These are phyloP conservation scores for Montipora cactus DNA, from an alignment of 64 coral and sea anemone species.

Conservation along the genomic window DNA sequence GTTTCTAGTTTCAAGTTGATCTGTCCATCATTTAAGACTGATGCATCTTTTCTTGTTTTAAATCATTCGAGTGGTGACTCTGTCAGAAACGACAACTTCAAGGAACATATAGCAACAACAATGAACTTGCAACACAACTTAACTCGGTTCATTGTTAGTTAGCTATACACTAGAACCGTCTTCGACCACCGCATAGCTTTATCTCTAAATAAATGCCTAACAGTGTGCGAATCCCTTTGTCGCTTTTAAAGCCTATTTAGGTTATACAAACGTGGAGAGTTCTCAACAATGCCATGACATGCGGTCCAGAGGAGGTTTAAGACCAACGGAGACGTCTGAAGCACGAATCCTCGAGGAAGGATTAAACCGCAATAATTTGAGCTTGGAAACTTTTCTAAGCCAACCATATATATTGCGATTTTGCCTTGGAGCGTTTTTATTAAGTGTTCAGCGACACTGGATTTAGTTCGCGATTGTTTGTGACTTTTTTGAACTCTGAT, in stretches of 20 bases:
- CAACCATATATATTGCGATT: not conserved
- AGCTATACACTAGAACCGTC: not conserved
- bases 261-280: slow-evolving; percentile 16
- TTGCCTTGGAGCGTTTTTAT: not conserved
- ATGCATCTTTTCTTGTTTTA: not conserved
- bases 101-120: slow-evolving; percentile 1
- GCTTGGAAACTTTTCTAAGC: not conserved
- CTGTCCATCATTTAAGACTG: not conserved
- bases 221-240: slow-evolving; percentile 14
- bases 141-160: not conserved
- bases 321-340: not conserved
- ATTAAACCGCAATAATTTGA: not conserved
- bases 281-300: slow-evolving; percentile 17
- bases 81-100: not conserved
- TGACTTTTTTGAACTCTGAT: too few relatives aligned
- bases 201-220: slow-evolving; percentile 43
- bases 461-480: too few relatives aligned
- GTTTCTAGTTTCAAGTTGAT: not conserved
- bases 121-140: not conserved
- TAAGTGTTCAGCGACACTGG: too few relatives aligned
- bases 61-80: too few relatives aligned
- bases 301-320: not conserved
- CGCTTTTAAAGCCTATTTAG: not conserved
- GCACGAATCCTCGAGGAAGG: not conserved
- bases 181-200: slow-evolving; percentile 36